These are phyloP conservation scores for Allacma fusca DNA, from an alignment of 2,888 invertebrate species.

Conservation along the genomic window DNA sequence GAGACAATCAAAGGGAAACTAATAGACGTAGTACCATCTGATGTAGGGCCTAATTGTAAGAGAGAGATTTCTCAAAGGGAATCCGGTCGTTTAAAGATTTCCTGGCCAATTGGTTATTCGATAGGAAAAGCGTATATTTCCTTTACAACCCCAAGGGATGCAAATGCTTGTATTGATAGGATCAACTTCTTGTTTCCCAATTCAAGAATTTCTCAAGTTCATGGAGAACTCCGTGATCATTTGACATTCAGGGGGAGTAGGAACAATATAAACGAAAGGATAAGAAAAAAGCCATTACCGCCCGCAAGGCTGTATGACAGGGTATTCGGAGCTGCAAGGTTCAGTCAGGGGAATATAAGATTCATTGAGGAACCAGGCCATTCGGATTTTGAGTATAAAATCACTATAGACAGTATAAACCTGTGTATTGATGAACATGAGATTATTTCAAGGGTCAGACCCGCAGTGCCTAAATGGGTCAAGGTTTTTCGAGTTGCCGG, in stretches of 20 bases:
- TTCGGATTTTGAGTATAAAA: not conserved
- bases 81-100: conserved; percentile 20
- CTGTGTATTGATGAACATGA: not conserved
- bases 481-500: not conserved
- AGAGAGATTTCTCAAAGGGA: not conserved
- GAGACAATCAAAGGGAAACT: not conserved
- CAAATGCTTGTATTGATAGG: conserved; percentile 9
- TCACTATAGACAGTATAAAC: not conserved
- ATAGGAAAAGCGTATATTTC: not conserved
- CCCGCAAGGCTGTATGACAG: too few relatives aligned
- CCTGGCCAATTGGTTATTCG: conserved; percentile 24
- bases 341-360: not conserved
- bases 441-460: not conserved
- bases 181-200: not conserved
- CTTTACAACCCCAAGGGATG: not conserved
- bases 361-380: not conserved
- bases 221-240: conserved; percentile 10
- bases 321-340: too few relatives aligned
- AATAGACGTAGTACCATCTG: not conserved
- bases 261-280: too few relatives aligned
- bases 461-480: not conserved
- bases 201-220: not conserved
- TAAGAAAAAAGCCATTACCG: too few relatives aligned
- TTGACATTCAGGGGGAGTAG: not conserved
- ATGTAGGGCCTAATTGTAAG: not conserved